These are phyloP conservation scores for Leptopilina boulardi DNA, from an alignment of 1,140 invertebrate genomes.

Conservation along the genomic window DNA sequence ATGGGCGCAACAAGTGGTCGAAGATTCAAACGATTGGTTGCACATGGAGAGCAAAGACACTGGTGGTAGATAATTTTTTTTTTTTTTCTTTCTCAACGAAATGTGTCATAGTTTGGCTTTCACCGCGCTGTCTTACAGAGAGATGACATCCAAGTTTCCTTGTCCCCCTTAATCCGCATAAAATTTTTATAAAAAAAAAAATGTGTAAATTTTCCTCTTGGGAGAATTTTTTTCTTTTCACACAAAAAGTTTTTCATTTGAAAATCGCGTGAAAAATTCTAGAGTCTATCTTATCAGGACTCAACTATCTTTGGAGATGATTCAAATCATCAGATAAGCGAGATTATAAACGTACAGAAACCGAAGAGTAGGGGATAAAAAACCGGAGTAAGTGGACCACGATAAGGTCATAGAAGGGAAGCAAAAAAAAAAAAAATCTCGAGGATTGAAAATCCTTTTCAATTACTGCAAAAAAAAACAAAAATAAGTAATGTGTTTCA, in stretches of 20 bases:
- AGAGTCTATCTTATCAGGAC: constrained; percentile 29
- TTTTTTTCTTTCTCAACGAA: constrained; percentile 17
- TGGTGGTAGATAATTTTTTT: constrained; percentile 17
- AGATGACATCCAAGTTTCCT: constrained; percentile 25
- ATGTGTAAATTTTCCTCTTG: background rate
- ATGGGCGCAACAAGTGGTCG: constrained; percentile 32
- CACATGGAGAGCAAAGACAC: constrained; percentile 27
- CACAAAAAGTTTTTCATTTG: background rate
- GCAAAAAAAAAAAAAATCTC: background rate
- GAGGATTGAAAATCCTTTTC: too few species aligned
- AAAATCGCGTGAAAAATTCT: background rate
- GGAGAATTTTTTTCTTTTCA: background rate
- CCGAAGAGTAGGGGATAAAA: background rate
- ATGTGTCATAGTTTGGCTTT: constrained; percentile 30
- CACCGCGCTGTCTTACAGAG: constrained; percentile 21
- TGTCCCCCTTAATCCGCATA: constrained; percentile 22
- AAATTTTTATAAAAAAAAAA: too few species aligned
- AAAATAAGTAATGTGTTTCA: constrained; percentile 39
- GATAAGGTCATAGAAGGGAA: too few species aligned
- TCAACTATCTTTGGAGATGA: constrained; percentile 5
- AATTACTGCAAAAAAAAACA: background rate
- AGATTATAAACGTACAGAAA: constrained; percentile 31
- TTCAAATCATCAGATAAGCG: constrained; percentile 1
- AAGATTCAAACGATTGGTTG: constrained; percentile 30
- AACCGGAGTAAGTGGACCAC: background rate